Conservation (phyloP, 2,888 invertebrate species). For the Epiblema foenella region DNA sequence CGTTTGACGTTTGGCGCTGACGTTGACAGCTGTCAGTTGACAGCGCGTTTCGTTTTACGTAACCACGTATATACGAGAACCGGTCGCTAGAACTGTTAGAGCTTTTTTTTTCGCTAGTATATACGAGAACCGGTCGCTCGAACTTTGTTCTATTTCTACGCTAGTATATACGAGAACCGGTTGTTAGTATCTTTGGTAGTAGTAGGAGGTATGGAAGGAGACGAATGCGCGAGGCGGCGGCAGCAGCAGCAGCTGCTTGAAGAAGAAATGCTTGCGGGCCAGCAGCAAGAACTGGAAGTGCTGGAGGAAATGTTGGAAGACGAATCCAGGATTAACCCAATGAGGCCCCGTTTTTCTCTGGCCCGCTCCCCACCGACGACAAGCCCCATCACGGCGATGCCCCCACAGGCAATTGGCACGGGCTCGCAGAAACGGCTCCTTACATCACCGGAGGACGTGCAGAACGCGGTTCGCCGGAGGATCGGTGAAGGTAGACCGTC, state of each 20-base stretch:
- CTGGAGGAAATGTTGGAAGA: not conserved
- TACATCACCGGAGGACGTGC: conserved; percentile 24
- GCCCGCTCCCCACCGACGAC: not conserved
- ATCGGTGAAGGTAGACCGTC: not conserved
- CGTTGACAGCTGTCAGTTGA: not conserved
- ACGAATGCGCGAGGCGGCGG: not conserved
- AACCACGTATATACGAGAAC: not conserved
- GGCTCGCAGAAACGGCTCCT: not conserved
- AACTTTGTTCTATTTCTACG: no score
- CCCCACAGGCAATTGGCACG: not conserved
- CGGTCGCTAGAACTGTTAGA: not conserved
- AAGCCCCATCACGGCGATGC: not conserved
- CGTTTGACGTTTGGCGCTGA: not conserved
- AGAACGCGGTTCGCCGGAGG: conserved; percentile 8
- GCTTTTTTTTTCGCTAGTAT: no score
- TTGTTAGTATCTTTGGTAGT: rapidly evolving
- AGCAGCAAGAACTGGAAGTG: not conserved
- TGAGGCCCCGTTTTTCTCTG: not conserved
- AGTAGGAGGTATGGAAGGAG: not conserved
- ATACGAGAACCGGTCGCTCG: not conserved
- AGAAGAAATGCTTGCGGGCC: not conserved
- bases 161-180: no score
- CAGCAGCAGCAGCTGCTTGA: not conserved
- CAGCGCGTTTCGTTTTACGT: not conserved
- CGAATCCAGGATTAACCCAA: not conserved